Percentiles rank a stretch among this genome's conserved stretches.
phyloP scores from a whole-genome alignment of 2,888 invertebrate genomes.

The Drosophila mettleri region DNA sequence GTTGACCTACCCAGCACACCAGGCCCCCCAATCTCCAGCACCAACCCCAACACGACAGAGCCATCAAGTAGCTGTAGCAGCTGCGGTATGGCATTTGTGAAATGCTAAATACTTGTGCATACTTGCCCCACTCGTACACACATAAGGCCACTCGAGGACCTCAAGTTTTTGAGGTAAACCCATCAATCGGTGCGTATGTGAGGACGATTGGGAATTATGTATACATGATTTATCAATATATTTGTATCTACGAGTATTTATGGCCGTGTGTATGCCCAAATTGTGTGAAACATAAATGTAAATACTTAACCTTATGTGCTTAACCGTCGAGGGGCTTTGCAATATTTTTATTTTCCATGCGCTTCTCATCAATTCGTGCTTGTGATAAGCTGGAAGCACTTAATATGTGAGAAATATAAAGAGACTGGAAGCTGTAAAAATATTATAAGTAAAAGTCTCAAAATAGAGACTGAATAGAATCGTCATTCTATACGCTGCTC shows the following conservation, averaged over 20 bases:
- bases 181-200: constrained; percentile 14
- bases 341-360: neutral
- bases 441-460: no score
- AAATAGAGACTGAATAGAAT: no score
- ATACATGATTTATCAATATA: constrained; percentile 10
- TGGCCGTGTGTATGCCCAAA: neutral
- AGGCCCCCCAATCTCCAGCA: no score
- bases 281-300: neutral
- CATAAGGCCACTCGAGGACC: neutral
- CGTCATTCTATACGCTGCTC: neutral
- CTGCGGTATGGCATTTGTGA: constrained; percentile 38
- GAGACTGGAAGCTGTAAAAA: no score
- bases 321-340: neutral
- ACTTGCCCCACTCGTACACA: constrained; percentile 16
- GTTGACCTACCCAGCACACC: constrained; percentile 33
- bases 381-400: no score
- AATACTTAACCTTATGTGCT: neutral
- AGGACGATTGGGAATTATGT: constrained; percentile 10
- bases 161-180: constrained; percentile 17
- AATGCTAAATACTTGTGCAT: constrained; percentile 34
- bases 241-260: neutral
- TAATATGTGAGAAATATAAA: neutral
- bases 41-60: constrained; percentile 5
- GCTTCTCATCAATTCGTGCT: neutral
- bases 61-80: constrained; percentile 38